These are phyloP conservation scores for Mythimna impura DNA, from an alignment of 2,888 invertebrate genomes.

Conservation along the genomic window DNA sequence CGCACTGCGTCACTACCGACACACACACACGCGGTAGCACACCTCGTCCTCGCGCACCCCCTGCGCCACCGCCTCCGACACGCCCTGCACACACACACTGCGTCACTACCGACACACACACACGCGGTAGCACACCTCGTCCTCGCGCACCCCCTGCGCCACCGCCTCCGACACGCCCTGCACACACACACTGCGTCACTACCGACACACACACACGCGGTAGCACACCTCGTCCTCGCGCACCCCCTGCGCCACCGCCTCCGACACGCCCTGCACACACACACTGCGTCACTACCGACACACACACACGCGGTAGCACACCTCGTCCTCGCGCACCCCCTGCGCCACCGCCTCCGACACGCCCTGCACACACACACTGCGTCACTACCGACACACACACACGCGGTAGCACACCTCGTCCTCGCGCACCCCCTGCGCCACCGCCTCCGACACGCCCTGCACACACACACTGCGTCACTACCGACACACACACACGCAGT, in stretches of 20 bases:
- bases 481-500: background rate
- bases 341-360: too few species aligned
- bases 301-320: background rate
- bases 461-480: background rate
- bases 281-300: background rate
- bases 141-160: slow-evolving; percentile 97
- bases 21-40: slow-evolving; percentile 94
- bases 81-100: slow-evolving; percentile 89
- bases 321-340: too few species aligned
- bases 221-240: too few species aligned
- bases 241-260: too few species aligned
- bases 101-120: background rate
- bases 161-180: slow-evolving; percentile 97
- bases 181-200: background rate
- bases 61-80: slow-evolving; percentile 97
- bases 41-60: slow-evolving; percentile 99
- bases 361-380: too few species aligned
- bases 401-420: too few species aligned
- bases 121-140: slow-evolving; percentile 97
- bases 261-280: background rate
- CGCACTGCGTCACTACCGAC: background rate
- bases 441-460: slow-evolving; percentile 93
- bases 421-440: too few species aligned
- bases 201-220: background rate
- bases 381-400: too few species aligned